phyloP scores from a whole-genome alignment of 2,888 invertebrate species.

The Drosophila bunnanda region DNA sequence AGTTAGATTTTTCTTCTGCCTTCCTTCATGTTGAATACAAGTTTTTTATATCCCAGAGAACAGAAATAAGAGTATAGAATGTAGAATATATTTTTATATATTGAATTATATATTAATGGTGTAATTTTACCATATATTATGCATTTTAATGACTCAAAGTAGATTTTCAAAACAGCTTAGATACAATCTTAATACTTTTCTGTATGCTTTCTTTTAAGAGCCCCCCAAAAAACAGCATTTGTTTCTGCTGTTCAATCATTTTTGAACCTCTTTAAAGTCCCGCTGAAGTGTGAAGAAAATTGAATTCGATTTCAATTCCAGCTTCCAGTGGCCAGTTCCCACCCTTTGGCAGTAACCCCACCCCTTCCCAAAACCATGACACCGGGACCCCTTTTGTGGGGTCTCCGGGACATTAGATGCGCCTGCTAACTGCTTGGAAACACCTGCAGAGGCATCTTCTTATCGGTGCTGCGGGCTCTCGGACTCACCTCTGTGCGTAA shows the following conservation, averaged over 20 bases:
- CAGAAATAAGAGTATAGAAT: too few relatives aligned
- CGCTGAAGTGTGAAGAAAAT: constrained; percentile 31
- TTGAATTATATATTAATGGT: background rate
- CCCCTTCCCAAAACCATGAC: too few relatives aligned
- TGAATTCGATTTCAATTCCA: constrained; percentile 28
- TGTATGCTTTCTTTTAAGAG: too few relatives aligned
- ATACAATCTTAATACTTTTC: background rate
- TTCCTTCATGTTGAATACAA: too few relatives aligned
- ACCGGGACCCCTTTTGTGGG: constrained; percentile 17
- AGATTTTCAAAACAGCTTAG: background rate
- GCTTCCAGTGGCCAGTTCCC: background rate
- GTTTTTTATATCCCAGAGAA: background rate
- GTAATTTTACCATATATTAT: background rate
- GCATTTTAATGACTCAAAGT: background rate
- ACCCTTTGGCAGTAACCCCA: background rate
- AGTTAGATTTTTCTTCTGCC: background rate
- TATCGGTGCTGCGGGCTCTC: constrained; percentile 6
- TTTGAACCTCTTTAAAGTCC: background rate
- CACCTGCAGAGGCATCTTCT: constrained; percentile 67
- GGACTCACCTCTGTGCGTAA: constrained; percentile 50
- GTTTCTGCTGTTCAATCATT: background rate
- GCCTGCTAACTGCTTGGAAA: constrained; percentile 72
- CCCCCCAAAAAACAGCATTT: background rate
- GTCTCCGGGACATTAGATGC: constrained; percentile 60
- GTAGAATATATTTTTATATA: too few relatives aligned